Evolutionary conservation across 2,113 vertebrate species (phyloP), one percentile per base, ranked within the genome.

Genomic region (Catharus minimus): DNA sequence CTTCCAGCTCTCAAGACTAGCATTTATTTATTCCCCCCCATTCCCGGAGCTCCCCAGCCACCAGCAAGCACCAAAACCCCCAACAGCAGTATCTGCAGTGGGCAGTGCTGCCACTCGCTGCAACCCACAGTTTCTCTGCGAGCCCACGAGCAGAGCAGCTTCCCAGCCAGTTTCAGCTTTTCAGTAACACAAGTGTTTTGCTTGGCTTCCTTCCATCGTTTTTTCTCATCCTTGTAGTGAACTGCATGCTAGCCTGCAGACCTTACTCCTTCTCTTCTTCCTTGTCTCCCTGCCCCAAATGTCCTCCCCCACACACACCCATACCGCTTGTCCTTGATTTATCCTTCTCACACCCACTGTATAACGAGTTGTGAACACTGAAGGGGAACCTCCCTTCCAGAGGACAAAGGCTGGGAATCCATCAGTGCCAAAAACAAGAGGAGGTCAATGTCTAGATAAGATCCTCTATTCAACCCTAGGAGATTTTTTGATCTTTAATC

Each of bases 111-210:
- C 43, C 84, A 64, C 74, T 72, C 0, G 0, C 36, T 88, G 38
- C 82, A 85, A 14, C 27, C 11, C 33, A n/a, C 28, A 61, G 79
- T 72, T 86, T 69, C 38, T 73, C 43, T 57, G 55, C 1, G 5
- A 82, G 62, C 43, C 15, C 5, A 43, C 8, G 12, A 82, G 64
- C 76, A 61, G 76, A 80, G 86, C 58, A 80, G 26, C 55, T 90
- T 86, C 52, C 72, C 52, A 50, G 68, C 33, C 86, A 69, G 52
- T 93, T 93, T 80, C 44, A 68, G 39, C 82, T 94, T 95, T 93
- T 91, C 68, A 92, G 2, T 93, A 93, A 52, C 1, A 0, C 83
- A 74, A 44, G 65, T 92, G 92, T 86, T 81, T 72, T 69, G 7
- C 18, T 74, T 94, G 89, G 86, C 91, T 74, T 93, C 27, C n/a